A percentile compares a stretch with the other conserved stretches of the same genome.
These are phyloP conservation scores for Danaus chrysippus DNA, from an alignment of 2,888 invertebrate genomes.

Conservation along the genomic window DNA sequence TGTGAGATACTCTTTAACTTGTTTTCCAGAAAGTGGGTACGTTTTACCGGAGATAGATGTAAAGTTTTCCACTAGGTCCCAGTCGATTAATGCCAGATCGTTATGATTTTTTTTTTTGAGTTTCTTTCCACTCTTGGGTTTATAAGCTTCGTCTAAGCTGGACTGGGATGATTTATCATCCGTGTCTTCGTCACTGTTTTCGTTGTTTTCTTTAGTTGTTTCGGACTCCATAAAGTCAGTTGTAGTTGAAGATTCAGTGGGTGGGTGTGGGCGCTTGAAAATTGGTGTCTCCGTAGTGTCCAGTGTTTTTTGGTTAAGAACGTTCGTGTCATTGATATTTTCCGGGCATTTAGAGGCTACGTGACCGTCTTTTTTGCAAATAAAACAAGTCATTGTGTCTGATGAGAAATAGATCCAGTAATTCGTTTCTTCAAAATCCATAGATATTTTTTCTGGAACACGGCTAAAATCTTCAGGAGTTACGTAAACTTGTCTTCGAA, in stretches of 20 bases:
- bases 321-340: background rate
- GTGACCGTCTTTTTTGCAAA: constrained; percentile 9
- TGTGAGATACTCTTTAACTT: constrained; percentile 11
- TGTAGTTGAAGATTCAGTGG: constrained; percentile 12
- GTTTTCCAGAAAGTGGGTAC: constrained; percentile 12
- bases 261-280: constrained; percentile 8
- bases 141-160: constrained; percentile 11
- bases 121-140: constrained; percentile 14
- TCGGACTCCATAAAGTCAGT: constrained; percentile 12
- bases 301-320: constrained; percentile 4
- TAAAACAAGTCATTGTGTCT: constrained; percentile 1
- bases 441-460: constrained; percentile 8
- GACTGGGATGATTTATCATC: constrained; percentile 12
- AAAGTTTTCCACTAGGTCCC: constrained; percentile 10
- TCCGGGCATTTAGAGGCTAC: constrained; percentile 9
- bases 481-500: constrained; percentile 7
- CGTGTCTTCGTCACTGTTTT: constrained; percentile 7
- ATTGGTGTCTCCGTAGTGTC: constrained; percentile 9
- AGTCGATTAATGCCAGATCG: constrained; percentile 10
- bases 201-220: constrained; percentile 12
- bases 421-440: constrained; percentile 8
- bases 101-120: constrained; percentile 9
- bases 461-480: too few species aligned
- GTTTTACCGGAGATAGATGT: constrained; percentile 9
- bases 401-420: constrained; percentile 3